Evolutionary conservation across 2,797 vertebrate species (phyloP), one percentile per base, ranked within the genome.

Genomic region (Crax fasciolata): DNA sequence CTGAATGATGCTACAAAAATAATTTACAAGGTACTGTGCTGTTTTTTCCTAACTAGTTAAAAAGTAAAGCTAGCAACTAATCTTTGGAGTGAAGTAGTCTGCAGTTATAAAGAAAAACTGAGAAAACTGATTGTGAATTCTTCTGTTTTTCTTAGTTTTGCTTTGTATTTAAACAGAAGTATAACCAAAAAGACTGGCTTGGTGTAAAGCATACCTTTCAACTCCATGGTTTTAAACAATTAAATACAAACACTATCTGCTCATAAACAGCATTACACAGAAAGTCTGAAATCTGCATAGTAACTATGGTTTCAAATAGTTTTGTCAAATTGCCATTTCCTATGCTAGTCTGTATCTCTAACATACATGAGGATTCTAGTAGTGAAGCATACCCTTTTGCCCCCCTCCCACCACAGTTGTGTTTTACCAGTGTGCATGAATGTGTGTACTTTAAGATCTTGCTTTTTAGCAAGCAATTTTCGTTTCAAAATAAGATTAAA

Each of bases 1-100:
- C 96, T 99, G 94, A 99, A 99, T 61, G 99, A 99, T 97, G 98
- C 99, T 71, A 98, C 98, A 48, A 99, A 99, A 98, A 98, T 99
- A 95, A 99, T 99, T 98, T 99, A 99, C 92, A 99, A 99, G 99
- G 99, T 99, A 98, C 92, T 55, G 17, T 35, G 39, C 25, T 21
- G 24, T n/a, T 20, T 49, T 67, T 54, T 8, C 3, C 38, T 72
- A 10, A 2, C 28, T 41, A 28, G 27, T 23, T 41, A 30, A 6
- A 13, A 52, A 52, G 6, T 30, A 13, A 61, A 32, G 18, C 65
- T 30, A 66, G 11, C 24, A 49, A 8, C 6, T 85, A 28, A 46
- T 49, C 27, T 43, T n/a, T 74, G 38, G 30, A 55, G 24, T 58
- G 6, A 5, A 62, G 10, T 70, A 62, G 71, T 23, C 9, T 51